Percentiles rank a stretch among this genome's conserved stretches.
Evolutionary conservation across 1,140 invertebrate species (phyloP).

Genomic region (honey bee (Apis mellifera)): Amel_HAv3.1 CM009931.2:5308501-5309000

Average conservation of each 20-base stretch:
- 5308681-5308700: background rate
- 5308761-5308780: conserved; percentile 47
- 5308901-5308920: conserved; percentile 46
- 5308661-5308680: background rate
- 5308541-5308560: background rate
- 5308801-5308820: conserved; percentile 76
- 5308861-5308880: conserved; percentile 56
- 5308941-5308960: conserved; percentile 70
- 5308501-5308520: background rate
- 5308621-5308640: background rate
- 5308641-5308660: background rate
- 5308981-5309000: conserved; percentile 36
- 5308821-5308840: conserved; percentile 68
- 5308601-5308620: background rate
- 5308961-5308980: conserved; percentile 64
- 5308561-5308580: background rate
- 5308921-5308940: conserved; percentile 65
- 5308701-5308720: background rate
- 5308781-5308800: conserved; percentile 74
- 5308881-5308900: conserved; percentile 54
- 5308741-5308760: background rate
- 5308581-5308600: background rate
- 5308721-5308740: background rate
- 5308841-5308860: conserved; percentile 65
- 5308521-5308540: background rate